These are phyloP conservation scores for Subacronicta megacephala DNA, from an alignment of 2,888 invertebrate species.

Conservation along the genomic window DNA sequence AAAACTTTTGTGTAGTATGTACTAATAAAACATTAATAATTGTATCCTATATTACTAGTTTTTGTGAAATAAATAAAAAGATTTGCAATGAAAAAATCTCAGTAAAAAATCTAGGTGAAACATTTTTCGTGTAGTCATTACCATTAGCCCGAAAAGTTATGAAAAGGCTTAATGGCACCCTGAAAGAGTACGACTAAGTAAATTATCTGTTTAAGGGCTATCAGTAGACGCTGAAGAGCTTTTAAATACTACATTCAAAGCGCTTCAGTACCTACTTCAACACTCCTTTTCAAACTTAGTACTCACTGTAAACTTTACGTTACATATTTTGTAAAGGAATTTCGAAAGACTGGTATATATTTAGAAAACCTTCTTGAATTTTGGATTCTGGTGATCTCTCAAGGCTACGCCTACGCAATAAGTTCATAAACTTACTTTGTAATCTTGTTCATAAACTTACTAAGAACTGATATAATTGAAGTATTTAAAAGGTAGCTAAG, in stretches of 20 bases:
- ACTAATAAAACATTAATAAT: too few species aligned
- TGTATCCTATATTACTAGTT: too few species aligned
- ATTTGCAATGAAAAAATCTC: too few species aligned
- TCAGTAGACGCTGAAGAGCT: conserved; percentile 17
- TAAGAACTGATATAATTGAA: too few species aligned
- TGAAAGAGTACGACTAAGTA: conserved; percentile 21
- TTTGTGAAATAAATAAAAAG: too few species aligned
- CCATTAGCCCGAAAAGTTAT: conserved; percentile 30
- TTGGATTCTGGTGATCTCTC: neutral
- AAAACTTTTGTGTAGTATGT: too few species aligned
- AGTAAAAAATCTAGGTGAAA: conserved; percentile 1
- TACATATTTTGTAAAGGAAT: conserved; percentile 20
- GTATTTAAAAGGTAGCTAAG: too few species aligned
- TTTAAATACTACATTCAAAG: conserved; percentile 28
- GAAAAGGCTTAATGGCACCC: conserved; percentile 22
- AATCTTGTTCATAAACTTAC: too few species aligned
- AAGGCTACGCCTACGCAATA: neutral
- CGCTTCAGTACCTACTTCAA: conserved; percentile 9
- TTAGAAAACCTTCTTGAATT: conserved; percentile 6
- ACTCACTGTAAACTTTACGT: conserved; percentile 31
- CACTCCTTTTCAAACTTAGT: conserved; percentile 26
- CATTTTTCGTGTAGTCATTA: conserved; percentile 6
- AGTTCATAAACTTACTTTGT: too few species aligned
- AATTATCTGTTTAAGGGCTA: conserved; percentile 32
- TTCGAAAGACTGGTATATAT: conserved; percentile 9